These are phyloP conservation scores for Thalpophila matura DNA, from an alignment of 2,888 invertebrate species.

Conservation along the genomic window DNA sequence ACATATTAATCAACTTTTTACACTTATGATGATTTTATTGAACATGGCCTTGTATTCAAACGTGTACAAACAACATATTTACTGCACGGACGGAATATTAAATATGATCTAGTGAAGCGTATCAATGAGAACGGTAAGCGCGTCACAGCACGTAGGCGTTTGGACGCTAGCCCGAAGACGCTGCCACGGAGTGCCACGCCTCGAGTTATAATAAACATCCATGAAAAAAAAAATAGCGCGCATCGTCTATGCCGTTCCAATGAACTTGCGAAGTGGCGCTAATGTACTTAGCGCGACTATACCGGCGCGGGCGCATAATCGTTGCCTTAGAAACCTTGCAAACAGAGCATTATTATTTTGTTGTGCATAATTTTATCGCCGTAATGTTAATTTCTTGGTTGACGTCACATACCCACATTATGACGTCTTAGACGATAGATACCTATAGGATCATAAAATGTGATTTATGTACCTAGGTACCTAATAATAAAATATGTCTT, in stretches of 20 bases:
- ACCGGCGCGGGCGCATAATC: conserved; percentile 11
- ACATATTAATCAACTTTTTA: too few species aligned
- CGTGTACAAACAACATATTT: conserved; percentile 39
- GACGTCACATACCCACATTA: too few species aligned
- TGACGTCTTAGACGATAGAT: too few species aligned
- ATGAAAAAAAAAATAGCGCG: conserved; percentile 57
- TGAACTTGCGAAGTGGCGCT: conserved; percentile 59
- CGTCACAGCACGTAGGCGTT: conserved; percentile 70
- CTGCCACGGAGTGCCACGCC: conserved; percentile 71
- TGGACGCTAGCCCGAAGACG: conserved; percentile 73
- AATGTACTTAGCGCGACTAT: conserved; percentile 34
- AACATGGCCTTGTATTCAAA: conserved; percentile 24
- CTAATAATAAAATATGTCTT: too few species aligned
- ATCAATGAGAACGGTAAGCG: conserved; percentile 59
- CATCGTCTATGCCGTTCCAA: conserved; percentile 50
- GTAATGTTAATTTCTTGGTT: conserved; percentile 24
- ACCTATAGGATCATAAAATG: conserved; percentile 19
- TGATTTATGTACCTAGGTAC: too few species aligned
- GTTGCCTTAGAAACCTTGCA: conserved; percentile 38
- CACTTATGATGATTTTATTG: conserved; percentile 5
- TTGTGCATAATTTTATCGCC: conserved; percentile 22
- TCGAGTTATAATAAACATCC: conserved; percentile 72
- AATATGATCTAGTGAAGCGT: conserved; percentile 53
- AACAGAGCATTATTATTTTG: conserved; percentile 29
- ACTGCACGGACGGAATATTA: conserved; percentile 44